Evolutionary conservation across 2,888 invertebrate species (phyloP), one percentile per base, ranked within the genome.

Genomic region (Atethmia centrago): DNA sequence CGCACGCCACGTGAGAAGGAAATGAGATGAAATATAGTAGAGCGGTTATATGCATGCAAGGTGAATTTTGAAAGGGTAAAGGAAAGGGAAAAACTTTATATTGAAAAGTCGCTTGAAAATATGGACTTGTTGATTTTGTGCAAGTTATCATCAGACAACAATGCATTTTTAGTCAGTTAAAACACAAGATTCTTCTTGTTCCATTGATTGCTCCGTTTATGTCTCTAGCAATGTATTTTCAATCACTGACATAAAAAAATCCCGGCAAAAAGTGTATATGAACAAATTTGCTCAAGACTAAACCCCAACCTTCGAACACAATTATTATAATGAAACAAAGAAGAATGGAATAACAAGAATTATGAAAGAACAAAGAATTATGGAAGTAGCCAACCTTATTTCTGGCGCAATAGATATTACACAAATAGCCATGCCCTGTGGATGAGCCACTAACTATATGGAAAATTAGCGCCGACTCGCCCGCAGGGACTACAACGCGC

Each of bases 381-480:
- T 49, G 31, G 31, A 72, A 72, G 36, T 55, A 58, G 19, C 10
- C 40, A 58, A 74, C 71, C 59, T 69, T 67, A 73, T 81, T 74
- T 67, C 69, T 79, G 75, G 77, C 75, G 80, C 63, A 82, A 82
- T 82, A 84, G 71, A 83, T 85, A 83, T 88, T 87, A 85, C 75
- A 79, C 77, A 79, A 85, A 89, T 85, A 83, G 74, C 81, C 66
- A 71, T 61, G 58, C 71, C 63, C 40, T 47, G 77, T 77, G 74
- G 81, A 83, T 77, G 80, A 78, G 71, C 71, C 70, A 79, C 79
- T 76, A 85, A 85, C 87, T 88, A 84, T 88, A 88, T 86, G 85
- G 88, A 85, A 88, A 86, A 90, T 90, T 89, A 87, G 87, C 83
- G 70, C 53, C 68, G 73, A 47, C 45, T 77, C 67, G 74, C 83